These are phyloP conservation scores for Lates japonicus DNA, from an alignment of 2,797 vertebrate genomes.

Conservation along the genomic window DNA sequence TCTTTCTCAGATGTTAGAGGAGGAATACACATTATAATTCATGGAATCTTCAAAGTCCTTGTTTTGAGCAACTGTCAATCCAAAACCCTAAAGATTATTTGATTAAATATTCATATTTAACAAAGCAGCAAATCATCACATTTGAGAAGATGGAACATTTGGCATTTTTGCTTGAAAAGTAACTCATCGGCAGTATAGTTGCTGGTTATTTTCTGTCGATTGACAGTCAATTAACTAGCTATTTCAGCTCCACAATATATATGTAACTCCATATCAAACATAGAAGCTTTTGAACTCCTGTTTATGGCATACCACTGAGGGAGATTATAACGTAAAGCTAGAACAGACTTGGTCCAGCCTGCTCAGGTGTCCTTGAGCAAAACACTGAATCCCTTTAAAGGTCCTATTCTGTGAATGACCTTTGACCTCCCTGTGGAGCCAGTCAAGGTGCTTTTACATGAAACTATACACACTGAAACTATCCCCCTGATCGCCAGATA, in stretches of 20 bases:
- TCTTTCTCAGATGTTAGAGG: not conserved
- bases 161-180: not conserved
- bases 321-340: slow-evolving; percentile 7
- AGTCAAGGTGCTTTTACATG: slow-evolving; percentile 22
- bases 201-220: no score
- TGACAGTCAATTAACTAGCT: not conserved
- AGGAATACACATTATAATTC: not conserved
- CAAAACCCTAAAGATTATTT: not conserved
- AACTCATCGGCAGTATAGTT: not conserved
- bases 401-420: slow-evolving; percentile 27
- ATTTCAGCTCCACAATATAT: not conserved
- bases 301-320: not conserved
- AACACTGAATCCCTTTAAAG: slow-evolving; percentile 13
- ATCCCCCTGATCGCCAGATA: not conserved
- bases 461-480: not conserved
- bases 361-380: slow-evolving; percentile 36
- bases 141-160: not conserved
- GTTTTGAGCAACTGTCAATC: not conserved
- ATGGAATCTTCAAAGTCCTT: not conserved
- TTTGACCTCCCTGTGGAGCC: slow-evolving; percentile 39
- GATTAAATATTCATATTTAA: not conserved
- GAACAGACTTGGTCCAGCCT: slow-evolving; percentile 5
- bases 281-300: not conserved
- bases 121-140: not conserved
- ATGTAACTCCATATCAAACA: not conserved